Evolutionary conservation across 2,113 vertebrate species (phyloP), one percentile per base, ranked within the genome.

Genomic region (Oxyura jamaicensis): DNA sequence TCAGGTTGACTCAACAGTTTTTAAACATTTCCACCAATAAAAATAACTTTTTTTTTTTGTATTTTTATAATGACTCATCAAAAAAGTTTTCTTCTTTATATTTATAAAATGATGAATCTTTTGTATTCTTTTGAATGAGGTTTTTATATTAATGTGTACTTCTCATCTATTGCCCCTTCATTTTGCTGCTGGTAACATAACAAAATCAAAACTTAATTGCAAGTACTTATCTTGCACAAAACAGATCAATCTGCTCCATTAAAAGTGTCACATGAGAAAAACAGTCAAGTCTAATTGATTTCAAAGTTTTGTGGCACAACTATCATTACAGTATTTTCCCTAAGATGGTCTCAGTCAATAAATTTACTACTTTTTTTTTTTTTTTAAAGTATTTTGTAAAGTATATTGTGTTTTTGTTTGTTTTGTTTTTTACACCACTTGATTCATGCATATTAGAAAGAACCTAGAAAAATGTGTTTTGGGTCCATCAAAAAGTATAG

Each of bases 221-320:
- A 97, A 97, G 81, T 95, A 97, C 78, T 97, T 97, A 91, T 53
- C 56, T 94, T 85, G 68, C 90, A 93, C 90, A 97, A 98, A 98
- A 97, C 89, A 97, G 93, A 98, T 98, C 97, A 97, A 97, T 98
- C 90, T 92, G 59, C 90, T 98, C 88, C 92, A 97, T 97, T 98
- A 97, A 89, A 95, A 91, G 56, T 95, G 83, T 95, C 96, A 98
- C 93, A 93, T 63, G 95, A 98, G 97, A 97, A 90, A 89, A 94
- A 83, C 88, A 95, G 96, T 94, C 75, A 92, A 88, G 84, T 91
- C 53, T 95, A 97, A 98, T 97, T 97, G 96, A 97, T 97, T 98
- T 96, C 91, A 94, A 97, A 97, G 76, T 91, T 94, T 92, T 83
- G 56, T 96, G 92, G 82, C 73, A 96, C 63, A 96, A 69, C 63